phyloP scores from a whole-genome alignment of 2,888 invertebrate species.

The Linyphia triangularis region DNA sequence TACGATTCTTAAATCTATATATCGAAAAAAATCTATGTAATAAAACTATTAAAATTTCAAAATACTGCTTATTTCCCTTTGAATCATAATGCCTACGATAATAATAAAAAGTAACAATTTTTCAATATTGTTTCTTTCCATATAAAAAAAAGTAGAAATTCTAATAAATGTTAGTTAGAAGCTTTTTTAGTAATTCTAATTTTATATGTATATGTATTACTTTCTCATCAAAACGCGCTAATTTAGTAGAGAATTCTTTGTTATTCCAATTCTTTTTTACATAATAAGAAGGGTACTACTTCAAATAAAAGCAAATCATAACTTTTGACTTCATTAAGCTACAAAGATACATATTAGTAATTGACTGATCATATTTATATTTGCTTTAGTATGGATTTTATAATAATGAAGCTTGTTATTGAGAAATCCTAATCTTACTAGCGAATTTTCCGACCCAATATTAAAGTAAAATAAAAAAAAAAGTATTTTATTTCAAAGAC shows the following conservation, averaged over 20 bases:
- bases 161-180: constrained; percentile 56
- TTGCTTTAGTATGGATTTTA: too few species aligned
- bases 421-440: too few species aligned
- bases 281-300: neutral
- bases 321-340: constrained; percentile 36
- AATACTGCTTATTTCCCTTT: too few species aligned
- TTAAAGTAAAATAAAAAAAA: too few species aligned
- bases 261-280: neutral
- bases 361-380: constrained; percentile 5
- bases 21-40: too few species aligned
- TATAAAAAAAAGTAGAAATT: constrained; percentile 29
- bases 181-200: constrained; percentile 39
- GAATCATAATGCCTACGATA: too few species aligned
- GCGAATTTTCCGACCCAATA: too few species aligned
- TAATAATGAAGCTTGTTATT: too few species aligned
- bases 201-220: constrained; percentile 4
- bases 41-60: too few species aligned
- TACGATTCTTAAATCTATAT: too few species aligned
- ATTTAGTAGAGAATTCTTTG: constrained; percentile 38
- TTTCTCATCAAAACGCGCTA: constrained; percentile 8
- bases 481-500: too few species aligned
- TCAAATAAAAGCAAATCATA: constrained; percentile 28
- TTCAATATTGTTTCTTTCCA: constrained; percentile 16
- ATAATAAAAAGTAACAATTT: constrained; percentile 9
- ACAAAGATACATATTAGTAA: constrained; percentile 18